Evolutionary conservation across 2,797 vertebrate genomes (phyloP).

Genomic region (Glossophaga mutica): DNA sequence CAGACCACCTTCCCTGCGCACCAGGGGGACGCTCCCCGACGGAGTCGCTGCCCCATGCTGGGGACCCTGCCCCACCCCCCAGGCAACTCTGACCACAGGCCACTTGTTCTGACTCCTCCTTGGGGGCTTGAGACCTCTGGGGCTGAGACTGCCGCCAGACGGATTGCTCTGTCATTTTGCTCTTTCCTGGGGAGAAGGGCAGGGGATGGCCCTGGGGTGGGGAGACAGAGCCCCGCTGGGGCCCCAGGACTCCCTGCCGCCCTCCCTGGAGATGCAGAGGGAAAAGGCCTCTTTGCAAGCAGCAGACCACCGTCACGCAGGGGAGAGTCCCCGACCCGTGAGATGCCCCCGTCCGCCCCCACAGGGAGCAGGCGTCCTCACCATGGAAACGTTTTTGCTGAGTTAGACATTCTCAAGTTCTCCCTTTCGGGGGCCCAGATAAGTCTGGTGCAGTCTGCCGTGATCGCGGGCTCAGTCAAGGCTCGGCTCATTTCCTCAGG

Average conservation of each 20-base stretch:
- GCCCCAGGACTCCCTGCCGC: not conserved
- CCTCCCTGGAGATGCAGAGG: not conserved
- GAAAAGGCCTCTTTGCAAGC: not conserved
- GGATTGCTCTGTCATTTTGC: not conserved
- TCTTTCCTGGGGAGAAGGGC: not conserved
- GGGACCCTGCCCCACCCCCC: not conserved
- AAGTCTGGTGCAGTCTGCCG: accelerated
- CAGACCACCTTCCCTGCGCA: too few species aligned
- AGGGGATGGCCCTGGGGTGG: too few species aligned
- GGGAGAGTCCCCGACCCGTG: not conserved
- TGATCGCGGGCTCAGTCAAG: not conserved
- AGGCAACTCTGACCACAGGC: not conserved
- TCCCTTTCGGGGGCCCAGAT: not conserved
- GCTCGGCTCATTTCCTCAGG: not conserved
- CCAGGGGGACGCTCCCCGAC: not conserved
- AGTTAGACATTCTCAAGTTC: not conserved
- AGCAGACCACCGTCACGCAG: not conserved
- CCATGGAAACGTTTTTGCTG: not conserved
- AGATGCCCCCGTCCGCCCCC: too few species aligned
- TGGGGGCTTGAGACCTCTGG: not conserved
- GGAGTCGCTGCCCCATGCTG: not conserved
- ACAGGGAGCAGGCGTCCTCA: accelerated
- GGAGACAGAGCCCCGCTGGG: not conserved
- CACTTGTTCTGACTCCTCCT: not conserved
- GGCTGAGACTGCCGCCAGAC: not conserved